Base-by-base conservation (phyloP, 2,797 vertebrate species). In the Rhinella marina region DNA sequence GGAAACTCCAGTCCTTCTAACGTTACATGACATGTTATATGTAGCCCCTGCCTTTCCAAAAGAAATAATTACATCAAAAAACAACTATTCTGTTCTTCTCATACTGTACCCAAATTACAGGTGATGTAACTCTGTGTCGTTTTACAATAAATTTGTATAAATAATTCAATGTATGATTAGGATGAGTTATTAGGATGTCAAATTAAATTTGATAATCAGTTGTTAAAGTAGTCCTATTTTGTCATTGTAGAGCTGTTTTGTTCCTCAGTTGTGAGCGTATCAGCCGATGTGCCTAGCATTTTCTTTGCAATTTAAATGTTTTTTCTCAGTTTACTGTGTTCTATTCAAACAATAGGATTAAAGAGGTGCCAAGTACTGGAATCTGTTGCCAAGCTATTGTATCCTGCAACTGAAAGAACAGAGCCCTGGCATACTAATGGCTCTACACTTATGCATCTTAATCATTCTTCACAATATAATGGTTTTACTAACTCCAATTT, bases 391-490 rank as follows among this genome's bases (percentile, higher is more conserved):
- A n/a, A 50, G 17, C 41, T 12, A 21, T 73, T 73, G 5, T 48
- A 48, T 73, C 29, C 70, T 21, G 8, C 3, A 41, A 19, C 70
- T 73, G 17, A 75, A 50, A 13, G 41, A 75, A 41, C 7, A 72
- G 7, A 72, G 9, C 19, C 19, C 41, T 52, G 41, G 41, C 10
- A n/a, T 75, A 50, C 50, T 41, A 73, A 73, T n/a, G 72, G 41
- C 21, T 50, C 11, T 23, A 21, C 41, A 27, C n/a, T 66, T 12
- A 0, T 66, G 23, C n/a, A 25, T 25, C 64, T 25, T 41, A 23
- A 64, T 64, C n/a, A 66, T 66, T 27, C 64, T 66, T 66, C 64
- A 66, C 13, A n/a, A 66, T 66, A 66, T 66, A 66, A 66, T 66
- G 64, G n/a, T 27, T 27, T 62, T 66, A 66, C 64, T 66, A 66